Evolutionary conservation across 1,140 invertebrate genomes (phyloP).

Genomic region (Zophobas morio): DNA sequence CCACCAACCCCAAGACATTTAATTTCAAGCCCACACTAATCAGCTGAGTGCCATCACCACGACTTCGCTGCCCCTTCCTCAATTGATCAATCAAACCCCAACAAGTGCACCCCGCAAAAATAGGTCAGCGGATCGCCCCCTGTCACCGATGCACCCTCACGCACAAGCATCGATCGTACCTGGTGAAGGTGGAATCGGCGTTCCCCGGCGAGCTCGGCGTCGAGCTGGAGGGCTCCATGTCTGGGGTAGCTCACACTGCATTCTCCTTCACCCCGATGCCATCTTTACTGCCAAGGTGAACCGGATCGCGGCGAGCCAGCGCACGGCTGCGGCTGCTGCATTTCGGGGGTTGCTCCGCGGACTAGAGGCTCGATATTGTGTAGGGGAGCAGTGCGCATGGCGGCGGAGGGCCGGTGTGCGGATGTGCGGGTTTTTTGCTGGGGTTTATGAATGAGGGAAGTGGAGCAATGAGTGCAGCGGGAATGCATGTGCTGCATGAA

Average conservation of each 20-base stretch:
- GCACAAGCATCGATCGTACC: conserved; percentile 54
- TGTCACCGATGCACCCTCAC: conserved; percentile 7
- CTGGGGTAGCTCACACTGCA: conserved; percentile 35
- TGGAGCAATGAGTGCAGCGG: no score
- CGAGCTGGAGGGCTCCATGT: conserved; percentile 61
- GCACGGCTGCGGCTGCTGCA: conserved; percentile 44
- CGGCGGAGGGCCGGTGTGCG: not conserved
- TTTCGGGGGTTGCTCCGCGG: conserved; percentile 36
- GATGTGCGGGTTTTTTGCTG: no score
- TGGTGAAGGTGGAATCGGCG: conserved; percentile 63
- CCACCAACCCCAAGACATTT: no score
- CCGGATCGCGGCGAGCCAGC: conserved; percentile 20
- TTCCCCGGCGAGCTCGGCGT: conserved; percentile 60
- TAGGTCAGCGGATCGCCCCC: conserved; percentile 14
- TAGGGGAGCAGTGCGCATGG: conserved; percentile 18
- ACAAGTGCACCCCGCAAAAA: not conserved
- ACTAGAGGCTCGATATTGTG: conserved; percentile 36
- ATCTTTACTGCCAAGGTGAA: conserved; percentile 31
- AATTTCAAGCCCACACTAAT: no score
- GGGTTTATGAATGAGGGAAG: no score
- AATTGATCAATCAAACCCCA: no score
- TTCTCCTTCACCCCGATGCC: conserved; percentile 25
- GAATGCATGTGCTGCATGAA: no score
- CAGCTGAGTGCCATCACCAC: no score
- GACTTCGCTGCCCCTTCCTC: no score